Conservation (phyloP, 2,888 invertebrate genomes). For the Scelioninae gen. 2 region DNA sequence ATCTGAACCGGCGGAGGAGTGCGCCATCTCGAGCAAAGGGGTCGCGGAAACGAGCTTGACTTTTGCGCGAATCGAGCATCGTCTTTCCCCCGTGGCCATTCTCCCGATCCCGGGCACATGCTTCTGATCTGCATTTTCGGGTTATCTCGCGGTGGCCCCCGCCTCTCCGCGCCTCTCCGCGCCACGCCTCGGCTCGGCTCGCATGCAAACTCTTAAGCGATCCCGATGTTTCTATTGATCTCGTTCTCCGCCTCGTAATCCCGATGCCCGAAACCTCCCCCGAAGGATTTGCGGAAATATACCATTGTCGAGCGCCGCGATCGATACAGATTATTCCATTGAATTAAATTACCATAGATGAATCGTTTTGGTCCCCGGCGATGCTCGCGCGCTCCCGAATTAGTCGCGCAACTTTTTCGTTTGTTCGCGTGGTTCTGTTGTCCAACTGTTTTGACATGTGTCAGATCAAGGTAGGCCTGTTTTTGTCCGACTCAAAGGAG, state of each 20-base stretch:
- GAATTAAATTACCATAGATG: slow-evolving; percentile 43
- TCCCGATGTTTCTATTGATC: slow-evolving; percentile 47
- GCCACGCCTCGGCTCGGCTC: slow-evolving; percentile 22
- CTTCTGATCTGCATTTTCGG: slow-evolving; percentile 50
- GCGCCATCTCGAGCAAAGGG: slow-evolving; percentile 1
- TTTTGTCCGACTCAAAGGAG: too few relatives aligned
- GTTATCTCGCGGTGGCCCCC: slow-evolving; percentile 31
- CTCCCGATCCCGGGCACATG: slow-evolving; percentile 4
- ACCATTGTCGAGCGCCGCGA: slow-evolving; percentile 37
- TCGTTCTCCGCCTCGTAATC: slow-evolving; percentile 33
- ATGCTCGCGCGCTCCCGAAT: neutral
- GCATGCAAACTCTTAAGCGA: slow-evolving; percentile 23
- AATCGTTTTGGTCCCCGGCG: slow-evolving; percentile 18
- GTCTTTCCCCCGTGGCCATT: slow-evolving; percentile 43
- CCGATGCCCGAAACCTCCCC: slow-evolving; percentile 43
- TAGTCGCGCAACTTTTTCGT: slow-evolving; percentile 25
- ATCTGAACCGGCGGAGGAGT: neutral
- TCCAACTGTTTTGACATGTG: slow-evolving; percentile 33
- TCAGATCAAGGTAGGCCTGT: slow-evolving; percentile 1
- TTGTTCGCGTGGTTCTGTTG: neutral
- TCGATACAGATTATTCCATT: slow-evolving; percentile 55
- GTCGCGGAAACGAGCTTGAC: slow-evolving; percentile 29
- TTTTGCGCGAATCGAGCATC: slow-evolving; percentile 34
- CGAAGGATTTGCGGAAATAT: slow-evolving; percentile 50
- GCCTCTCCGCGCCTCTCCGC: slow-evolving; percentile 11